Conservation (phyloP, 2,888 invertebrate genomes). For the Volucella bombylans region DNA sequence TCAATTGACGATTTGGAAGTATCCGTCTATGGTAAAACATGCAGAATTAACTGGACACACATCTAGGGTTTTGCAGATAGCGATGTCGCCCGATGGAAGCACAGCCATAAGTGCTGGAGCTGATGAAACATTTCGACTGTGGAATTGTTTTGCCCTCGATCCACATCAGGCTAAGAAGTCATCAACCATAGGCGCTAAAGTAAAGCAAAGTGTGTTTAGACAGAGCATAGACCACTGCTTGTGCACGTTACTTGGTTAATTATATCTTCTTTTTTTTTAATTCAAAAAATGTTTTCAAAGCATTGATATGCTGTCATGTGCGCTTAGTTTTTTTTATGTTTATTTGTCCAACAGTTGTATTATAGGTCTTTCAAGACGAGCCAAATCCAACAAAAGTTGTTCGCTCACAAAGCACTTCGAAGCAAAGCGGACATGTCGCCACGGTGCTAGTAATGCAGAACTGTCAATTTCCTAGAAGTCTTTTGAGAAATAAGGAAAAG, state of each 20-base stretch:
- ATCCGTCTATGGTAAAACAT: slow-evolving; percentile 94
- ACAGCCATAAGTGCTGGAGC: slow-evolving; percentile 97
- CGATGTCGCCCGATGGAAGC: slow-evolving; percentile 96
- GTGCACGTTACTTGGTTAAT: neutral
- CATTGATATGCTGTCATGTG: neutral
- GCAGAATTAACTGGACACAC: slow-evolving; percentile 94
- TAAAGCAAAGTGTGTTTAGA: slow-evolving; percentile 85
- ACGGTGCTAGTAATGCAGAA: no score
- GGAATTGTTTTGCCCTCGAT: slow-evolving; percentile 96
- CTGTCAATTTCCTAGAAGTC: no score
- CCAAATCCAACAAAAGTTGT: no score
- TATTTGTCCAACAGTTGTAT: slow-evolving; percentile 15
- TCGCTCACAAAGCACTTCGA: no score
- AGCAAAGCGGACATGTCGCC: no score
- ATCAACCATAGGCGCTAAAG: slow-evolving; percentile 83
- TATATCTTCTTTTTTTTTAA: neutral
- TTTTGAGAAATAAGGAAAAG: no score
- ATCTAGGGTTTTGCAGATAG: slow-evolving; percentile 93
- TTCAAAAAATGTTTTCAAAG: slow-evolving; percentile 6
- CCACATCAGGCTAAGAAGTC: slow-evolving; percentile 86
- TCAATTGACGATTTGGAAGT: slow-evolving; percentile 98
- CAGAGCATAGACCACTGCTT: slow-evolving; percentile 84
- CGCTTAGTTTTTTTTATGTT: slow-evolving; percentile 4
- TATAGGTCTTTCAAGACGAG: no score
- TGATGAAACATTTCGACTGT: slow-evolving; percentile 96